Conservation (phyloP, 2,113 vertebrate species). For the Excalfactoria chinensis region DNA sequence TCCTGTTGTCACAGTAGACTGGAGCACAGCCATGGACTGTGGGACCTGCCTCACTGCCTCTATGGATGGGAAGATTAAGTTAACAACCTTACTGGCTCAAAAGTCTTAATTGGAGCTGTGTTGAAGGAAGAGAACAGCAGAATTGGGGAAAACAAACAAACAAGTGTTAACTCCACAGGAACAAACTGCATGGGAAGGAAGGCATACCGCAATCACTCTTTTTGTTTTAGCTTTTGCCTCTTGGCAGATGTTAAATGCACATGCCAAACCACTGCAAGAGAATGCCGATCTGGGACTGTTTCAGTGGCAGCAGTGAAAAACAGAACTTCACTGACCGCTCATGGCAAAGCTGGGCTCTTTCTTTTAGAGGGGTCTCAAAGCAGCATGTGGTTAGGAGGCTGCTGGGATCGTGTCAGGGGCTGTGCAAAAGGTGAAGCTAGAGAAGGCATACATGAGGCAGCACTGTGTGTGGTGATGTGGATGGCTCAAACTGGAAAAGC, state of each 20-base stretch:
- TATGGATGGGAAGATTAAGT: constrained; percentile 97
- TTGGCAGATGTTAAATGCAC: background rate
- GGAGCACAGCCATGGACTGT: constrained; percentile 96
- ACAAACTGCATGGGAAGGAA: constrained; percentile 16
- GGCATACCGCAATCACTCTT: constrained; percentile 12
- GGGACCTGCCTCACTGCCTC: constrained; percentile 96
- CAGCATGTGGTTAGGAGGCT: background rate
- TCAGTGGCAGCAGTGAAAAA: background rate
- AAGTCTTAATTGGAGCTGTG: constrained; percentile 74
- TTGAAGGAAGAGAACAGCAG: background rate
- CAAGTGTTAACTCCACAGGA: constrained; percentile 10
- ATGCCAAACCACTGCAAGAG: constrained; percentile 45
- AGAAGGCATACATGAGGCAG: background rate
- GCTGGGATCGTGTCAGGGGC: background rate
- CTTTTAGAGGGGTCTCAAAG: background rate
- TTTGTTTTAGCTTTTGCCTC: constrained; percentile 35
- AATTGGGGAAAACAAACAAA: background rate
- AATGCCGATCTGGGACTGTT: background rate
- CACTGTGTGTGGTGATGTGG: background rate
- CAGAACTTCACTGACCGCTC: background rate
- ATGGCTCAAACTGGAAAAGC: background rate
- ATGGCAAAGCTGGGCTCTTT: background rate
- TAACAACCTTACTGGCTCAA: constrained; percentile 95
- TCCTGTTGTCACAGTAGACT: constrained; percentile 95
- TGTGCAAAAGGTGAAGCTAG: background rate